A percentile compares a stretch with the other conserved stretches of the same genome.
Evolutionary conservation across 2,888 invertebrate species (phyloP).

Genomic region (Augiades crinisus): DNA sequence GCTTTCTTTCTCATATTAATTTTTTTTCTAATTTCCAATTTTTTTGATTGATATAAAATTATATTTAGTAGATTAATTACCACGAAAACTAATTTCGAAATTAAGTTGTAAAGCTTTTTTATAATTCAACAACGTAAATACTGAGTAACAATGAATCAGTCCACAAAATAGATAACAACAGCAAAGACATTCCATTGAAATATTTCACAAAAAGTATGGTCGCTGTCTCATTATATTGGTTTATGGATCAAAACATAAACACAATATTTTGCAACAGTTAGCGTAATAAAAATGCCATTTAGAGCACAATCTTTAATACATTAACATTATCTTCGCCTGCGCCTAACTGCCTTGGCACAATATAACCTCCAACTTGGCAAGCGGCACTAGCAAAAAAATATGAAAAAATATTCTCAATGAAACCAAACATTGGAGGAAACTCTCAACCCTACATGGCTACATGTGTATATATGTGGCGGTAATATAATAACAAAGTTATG

Average conservation of each 20-base stretch:
- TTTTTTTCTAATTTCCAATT: too few relatives aligned
- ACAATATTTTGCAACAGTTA: slow-evolving; percentile 18
- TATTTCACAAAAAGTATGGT: not conserved
- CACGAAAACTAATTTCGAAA: too few relatives aligned
- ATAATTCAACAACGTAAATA: too few relatives aligned
- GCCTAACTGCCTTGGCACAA: slow-evolving; percentile 24
- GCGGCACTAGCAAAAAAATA: slow-evolving; percentile 5
- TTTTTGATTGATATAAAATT: too few relatives aligned
- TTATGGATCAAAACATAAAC: slow-evolving; percentile 10
- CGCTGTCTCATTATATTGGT: not conserved
- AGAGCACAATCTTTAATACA: slow-evolving; percentile 20
- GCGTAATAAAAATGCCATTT: slow-evolving; percentile 23
- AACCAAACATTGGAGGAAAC: slow-evolving; percentile 9
- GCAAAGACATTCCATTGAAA: not conserved
- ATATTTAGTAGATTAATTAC: too few relatives aligned
- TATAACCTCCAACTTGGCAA: slow-evolving; percentile 20
- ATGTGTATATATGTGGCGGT: not conserved
- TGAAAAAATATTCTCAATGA: slow-evolving; percentile 6
- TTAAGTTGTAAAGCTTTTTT: too few relatives aligned
- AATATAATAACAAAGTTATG: slow-evolving; percentile 18
- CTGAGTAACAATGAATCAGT: too few relatives aligned
- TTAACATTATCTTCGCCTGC: slow-evolving; percentile 25
- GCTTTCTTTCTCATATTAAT: too few relatives aligned
- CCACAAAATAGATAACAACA: too few relatives aligned
- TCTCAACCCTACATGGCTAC: not conserved